Conservation (phyloP, 2,113 vertebrate genomes). For the Sander vitreus region DNA sequence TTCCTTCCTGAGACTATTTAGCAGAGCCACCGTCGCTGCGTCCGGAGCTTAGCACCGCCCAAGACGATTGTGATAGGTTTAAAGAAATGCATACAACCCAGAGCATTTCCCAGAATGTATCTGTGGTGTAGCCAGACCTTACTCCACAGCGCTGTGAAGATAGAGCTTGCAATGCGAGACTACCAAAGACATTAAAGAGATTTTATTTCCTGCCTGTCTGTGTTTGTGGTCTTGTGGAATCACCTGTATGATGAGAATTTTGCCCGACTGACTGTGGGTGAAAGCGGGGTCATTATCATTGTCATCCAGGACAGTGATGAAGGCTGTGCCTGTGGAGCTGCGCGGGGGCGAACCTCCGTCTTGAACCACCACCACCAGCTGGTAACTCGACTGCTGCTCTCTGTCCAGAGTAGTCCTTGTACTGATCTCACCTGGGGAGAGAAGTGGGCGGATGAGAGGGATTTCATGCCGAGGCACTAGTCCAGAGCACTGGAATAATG, state of each 20-base stretch:
- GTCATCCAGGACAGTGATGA: conserved; percentile 93
- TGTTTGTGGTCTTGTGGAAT: neutral
- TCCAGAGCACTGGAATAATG: conserved; percentile 48
- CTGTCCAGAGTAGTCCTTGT: conserved; percentile 90
- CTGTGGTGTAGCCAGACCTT: too few species aligned
- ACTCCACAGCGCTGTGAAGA: too few species aligned
- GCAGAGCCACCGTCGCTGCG: too few species aligned
- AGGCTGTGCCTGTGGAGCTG: conserved; percentile 91
- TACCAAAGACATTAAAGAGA: neutral
- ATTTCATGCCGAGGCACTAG: conserved; percentile 29
- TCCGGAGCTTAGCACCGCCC: too few species aligned
- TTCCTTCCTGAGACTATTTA: too few species aligned
- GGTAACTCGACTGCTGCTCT: conserved; percentile 94
- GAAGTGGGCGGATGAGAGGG: conserved; percentile 19
- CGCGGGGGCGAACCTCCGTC: conserved; percentile 92
- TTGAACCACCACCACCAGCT: conserved; percentile 92
- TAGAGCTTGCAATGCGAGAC: too few species aligned
- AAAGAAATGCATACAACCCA: too few species aligned
- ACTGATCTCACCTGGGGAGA: conserved; percentile 91
- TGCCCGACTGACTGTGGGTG: conserved; percentile 83
- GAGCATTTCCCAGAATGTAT: too few species aligned
- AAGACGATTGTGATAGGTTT: too few species aligned
- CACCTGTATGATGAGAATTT: conserved; percentile 88
- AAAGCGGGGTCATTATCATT: conserved; percentile 94
- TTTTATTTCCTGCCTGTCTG: neutral